phyloP scores from a whole-genome alignment of 2,113 vertebrate genomes.

The Baryphthengus martii region DNA sequence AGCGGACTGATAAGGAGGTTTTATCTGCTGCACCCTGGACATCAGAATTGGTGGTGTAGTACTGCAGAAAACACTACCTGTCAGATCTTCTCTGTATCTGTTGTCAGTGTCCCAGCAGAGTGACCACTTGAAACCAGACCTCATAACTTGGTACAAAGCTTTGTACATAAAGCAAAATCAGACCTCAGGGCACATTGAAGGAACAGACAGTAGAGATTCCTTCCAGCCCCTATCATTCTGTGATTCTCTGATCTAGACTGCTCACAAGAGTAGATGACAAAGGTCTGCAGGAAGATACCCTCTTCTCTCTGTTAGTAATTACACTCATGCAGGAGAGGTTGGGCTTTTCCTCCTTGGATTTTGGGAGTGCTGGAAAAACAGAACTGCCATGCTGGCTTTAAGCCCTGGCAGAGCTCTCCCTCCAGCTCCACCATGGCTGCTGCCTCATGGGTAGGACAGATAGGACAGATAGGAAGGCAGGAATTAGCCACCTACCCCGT shows the following conservation, averaged over 20 bases:
- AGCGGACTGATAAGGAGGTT: background rate
- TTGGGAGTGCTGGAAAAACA: background rate
- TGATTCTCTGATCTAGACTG: background rate
- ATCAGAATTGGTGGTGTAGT: background rate
- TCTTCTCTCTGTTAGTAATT: background rate
- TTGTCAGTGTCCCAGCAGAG: background rate
- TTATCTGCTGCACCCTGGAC: background rate
- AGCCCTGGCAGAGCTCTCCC: background rate
- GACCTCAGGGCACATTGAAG: background rate
- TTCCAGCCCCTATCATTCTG: too few species aligned
- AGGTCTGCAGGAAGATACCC: background rate
- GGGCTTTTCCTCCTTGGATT: background rate
- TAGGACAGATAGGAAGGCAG: accelerated
- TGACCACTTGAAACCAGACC: background rate
- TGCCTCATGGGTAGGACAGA: background rate
- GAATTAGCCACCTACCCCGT: background rate
- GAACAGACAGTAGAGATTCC: background rate
- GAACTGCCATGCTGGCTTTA: background rate
- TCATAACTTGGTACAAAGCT: background rate
- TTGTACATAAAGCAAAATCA: background rate
- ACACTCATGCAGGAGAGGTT: background rate
- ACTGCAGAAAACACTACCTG: background rate
- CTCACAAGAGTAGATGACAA: background rate
- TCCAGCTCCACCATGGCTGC: background rate
- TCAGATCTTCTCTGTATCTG: background rate